A percentile compares a stretch with the other conserved stretches of the same genome.
Conservation (phyloP, 1,140 invertebrate genomes). For the Odontomachus brunneus region DNA sequence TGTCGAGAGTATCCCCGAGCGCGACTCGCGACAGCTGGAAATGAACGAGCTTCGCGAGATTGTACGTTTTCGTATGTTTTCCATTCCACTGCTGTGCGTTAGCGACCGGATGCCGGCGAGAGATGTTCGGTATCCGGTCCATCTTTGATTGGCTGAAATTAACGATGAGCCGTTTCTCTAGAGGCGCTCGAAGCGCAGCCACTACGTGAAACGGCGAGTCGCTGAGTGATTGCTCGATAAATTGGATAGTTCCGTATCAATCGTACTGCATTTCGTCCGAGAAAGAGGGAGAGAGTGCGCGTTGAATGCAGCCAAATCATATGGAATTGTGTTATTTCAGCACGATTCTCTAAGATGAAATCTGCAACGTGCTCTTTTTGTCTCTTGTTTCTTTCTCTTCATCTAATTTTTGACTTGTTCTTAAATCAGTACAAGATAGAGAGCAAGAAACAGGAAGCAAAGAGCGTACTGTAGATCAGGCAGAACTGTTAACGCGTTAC, state of each 20-base stretch:
- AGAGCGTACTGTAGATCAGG: no score
- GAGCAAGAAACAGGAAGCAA: no score
- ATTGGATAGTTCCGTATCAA: slow-evolving; percentile 6
- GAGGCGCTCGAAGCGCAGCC: background rate
- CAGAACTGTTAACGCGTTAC: no score
- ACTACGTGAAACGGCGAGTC: slow-evolving; percentile 6
- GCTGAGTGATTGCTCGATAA: background rate
- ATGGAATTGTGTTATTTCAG: no score
- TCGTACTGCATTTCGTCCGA: background rate
- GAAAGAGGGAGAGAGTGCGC: no score
- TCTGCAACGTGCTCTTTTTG: no score
- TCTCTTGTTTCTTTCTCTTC: no score
- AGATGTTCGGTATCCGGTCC: background rate
- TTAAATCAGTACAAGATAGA: no score
- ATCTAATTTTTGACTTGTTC: no score
- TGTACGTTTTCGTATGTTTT: slow-evolving; percentile 55
- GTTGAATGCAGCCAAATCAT: no score
- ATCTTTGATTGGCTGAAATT: slow-evolving; percentile 41
- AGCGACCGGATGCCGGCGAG: background rate
- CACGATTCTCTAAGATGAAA: no score
- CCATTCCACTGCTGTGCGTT: slow-evolving; percentile 12
- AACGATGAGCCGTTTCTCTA: background rate
- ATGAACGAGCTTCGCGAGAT: slow-evolving; percentile 69
- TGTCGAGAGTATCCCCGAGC: slow-evolving; percentile 54
- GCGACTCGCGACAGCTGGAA: slow-evolving; percentile 67